Evolutionary conservation across 2,113 vertebrate genomes (phyloP).

Genomic region (Malurus alboscapulatus): DNA sequence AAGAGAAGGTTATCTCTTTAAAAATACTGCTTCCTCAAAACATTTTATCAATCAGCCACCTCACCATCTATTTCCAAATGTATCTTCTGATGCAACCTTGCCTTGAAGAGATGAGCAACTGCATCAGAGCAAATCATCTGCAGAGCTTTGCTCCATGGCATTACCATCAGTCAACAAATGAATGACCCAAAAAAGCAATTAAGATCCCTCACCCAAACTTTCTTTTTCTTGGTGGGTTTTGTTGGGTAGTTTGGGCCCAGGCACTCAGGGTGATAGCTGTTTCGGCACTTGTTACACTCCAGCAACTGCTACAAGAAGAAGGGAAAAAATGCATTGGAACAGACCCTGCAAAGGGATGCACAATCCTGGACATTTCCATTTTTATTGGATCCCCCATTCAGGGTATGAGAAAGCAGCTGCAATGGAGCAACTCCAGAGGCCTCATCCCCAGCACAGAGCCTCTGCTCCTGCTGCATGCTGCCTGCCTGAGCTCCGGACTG

Average conservation of each 20-base stretch:
- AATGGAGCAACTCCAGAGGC: not conserved
- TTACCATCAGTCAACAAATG: accelerated
- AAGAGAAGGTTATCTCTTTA: not conserved
- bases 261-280: conserved; percentile 99
- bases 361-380: not conserved
- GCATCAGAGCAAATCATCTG: not conserved
- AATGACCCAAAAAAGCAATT: not conserved
- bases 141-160: accelerated
- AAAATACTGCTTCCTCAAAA: not conserved
- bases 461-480: not conserved
- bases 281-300: conserved; percentile 99
- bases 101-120: not conserved
- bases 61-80: not conserved
- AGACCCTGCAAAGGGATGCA: not conserved
- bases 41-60: not conserved
- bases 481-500: accelerated
- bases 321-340: not conserved
- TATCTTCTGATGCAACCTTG: not conserved
- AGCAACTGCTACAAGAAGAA: conserved; percentile 82
- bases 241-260: conserved; percentile 98
- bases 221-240: conserved; percentile 97
- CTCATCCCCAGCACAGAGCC: not conserved
- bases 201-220: conserved; percentile 87
- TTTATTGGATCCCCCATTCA: not conserved
- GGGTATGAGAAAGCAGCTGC: not conserved